Percentiles rank a stretch among this genome's conserved stretches.
These are phyloP conservation scores for Conus betulinus DNA, from an alignment of 1,140 invertebrate species.

Conservation along the genomic window DNA sequence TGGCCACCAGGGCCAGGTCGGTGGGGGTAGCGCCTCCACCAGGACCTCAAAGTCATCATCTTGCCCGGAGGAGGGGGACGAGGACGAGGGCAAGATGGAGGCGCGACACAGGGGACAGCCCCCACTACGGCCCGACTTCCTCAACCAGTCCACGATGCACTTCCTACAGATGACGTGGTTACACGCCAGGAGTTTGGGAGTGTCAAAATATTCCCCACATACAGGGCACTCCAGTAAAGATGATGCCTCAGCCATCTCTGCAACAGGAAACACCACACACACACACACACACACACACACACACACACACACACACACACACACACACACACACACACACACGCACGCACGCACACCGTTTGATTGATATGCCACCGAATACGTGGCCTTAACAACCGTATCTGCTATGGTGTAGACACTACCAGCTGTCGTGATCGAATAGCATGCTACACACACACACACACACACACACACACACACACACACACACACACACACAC, in stretches of 20 bases:
- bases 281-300: not conserved
- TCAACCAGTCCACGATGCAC: not conserved
- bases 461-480: too few relatives aligned
- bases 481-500: too few relatives aligned
- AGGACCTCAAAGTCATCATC: not conserved
- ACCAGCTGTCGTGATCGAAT: too few relatives aligned
- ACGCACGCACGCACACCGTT: too few relatives aligned
- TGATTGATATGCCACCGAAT: too few relatives aligned
- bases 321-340: not conserved
- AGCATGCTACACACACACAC: too few relatives aligned
- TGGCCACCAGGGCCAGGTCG: not conserved
- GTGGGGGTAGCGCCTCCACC: constrained; percentile 9
- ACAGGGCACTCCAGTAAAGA: not conserved
- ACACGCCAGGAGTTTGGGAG: not conserved
- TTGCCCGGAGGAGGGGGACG: too few relatives aligned
- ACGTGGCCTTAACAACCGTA: too few relatives aligned
- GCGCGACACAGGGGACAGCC: not conserved
- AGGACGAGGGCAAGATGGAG: not conserved
- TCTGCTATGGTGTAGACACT: too few relatives aligned
- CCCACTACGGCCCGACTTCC: not conserved
- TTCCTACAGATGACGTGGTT: not conserved
- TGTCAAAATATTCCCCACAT: not conserved
- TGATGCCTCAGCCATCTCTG: not conserved
- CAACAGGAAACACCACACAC: not conserved
- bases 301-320: not conserved